A percentile compares a stretch with the other conserved stretches of the same genome.
phyloP scores from a whole-genome alignment of 2,113 vertebrate genomes.

The Oriolus oriolus region DNA sequence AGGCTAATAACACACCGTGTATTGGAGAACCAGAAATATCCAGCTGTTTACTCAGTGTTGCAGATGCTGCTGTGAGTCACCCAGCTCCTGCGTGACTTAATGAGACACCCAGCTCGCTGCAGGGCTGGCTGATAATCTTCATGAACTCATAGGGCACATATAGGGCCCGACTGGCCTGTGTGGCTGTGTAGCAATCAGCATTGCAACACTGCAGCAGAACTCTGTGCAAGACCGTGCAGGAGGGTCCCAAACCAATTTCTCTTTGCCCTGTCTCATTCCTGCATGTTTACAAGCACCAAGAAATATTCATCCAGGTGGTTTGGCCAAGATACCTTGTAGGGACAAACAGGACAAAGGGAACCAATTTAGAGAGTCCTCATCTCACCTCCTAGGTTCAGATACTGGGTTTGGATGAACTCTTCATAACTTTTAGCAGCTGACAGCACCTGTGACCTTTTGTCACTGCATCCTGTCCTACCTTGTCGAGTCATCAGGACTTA shows the following conservation, averaged over 20 bases:
- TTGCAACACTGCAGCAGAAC: not conserved
- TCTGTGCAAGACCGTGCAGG: not conserved
- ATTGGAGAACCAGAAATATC: not conserved
- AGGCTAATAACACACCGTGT: slow-evolving; percentile 2
- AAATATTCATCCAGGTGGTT: not conserved
- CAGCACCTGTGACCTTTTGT: not conserved
- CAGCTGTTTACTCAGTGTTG: not conserved
- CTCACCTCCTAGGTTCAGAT: not conserved
- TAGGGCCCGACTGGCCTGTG: not conserved
- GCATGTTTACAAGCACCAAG: not conserved
- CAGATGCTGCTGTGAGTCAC: slow-evolving; percentile 44
- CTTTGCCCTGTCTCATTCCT: not conserved
- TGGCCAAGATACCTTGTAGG: rapidly evolving
- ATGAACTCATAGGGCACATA: not conserved
- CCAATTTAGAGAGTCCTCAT: not conserved
- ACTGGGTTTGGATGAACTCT: not conserved
- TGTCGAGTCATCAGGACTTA: not conserved
- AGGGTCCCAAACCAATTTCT: not conserved
- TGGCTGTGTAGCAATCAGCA: not conserved
- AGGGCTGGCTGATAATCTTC: not conserved
- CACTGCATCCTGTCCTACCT: not conserved
- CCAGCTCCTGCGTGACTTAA: not conserved
- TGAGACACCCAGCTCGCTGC: not conserved
- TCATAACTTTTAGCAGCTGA: not conserved
- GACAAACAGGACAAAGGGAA: not conserved